Percentiles rank a stretch among this genome's conserved stretches.
Evolutionary conservation across 1,140 invertebrate species (phyloP).

Genomic region (Marisa cornuarietis): DNA sequence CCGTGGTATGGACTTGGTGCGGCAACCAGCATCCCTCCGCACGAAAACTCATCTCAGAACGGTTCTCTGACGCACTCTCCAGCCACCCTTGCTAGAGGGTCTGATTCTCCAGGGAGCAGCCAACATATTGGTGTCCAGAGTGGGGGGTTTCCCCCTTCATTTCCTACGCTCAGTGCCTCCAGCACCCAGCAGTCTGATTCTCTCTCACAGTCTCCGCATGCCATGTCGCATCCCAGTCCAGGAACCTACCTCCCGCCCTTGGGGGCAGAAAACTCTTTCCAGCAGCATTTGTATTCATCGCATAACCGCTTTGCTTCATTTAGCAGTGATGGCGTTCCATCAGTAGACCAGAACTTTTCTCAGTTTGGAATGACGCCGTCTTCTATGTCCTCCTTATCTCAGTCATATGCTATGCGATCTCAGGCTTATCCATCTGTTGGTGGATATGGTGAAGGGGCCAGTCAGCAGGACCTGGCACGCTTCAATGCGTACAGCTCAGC

Average conservation of each 20-base stretch:
- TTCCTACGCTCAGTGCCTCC: conserved; percentile 3
- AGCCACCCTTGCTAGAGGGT: conserved; percentile 12
- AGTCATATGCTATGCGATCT: conserved; percentile 21
- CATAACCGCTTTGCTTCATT: conserved; percentile 14
- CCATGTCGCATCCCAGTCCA: conserved; percentile 7
- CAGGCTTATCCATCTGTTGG: conserved; percentile 11
- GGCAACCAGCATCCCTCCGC: conserved; percentile 15
- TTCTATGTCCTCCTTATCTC: conserved; percentile 12
- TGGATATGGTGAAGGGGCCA: conserved; percentile 9
- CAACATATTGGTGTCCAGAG: conserved; percentile 6
- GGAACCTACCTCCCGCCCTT: conserved; percentile 13
- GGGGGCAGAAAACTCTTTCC: conserved; percentile 17
- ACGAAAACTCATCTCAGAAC: conserved; percentile 14
- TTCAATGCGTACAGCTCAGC: conserved; percentile 9
- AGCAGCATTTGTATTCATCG: conserved; percentile 24
- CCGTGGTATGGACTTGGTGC: conserved; percentile 24
- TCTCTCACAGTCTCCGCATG: conserved; percentile 21
- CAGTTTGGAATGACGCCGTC: conserved; percentile 9
- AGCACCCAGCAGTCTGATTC: conserved; percentile 21
- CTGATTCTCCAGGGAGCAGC: conserved; percentile 12
- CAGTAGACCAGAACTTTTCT: conserved; percentile 15
- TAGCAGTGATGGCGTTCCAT: conserved; percentile 12
- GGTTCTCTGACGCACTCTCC: conserved; percentile 21
- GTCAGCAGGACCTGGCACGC: conserved; percentile 15
- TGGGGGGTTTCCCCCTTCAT: conserved; percentile 13